These are phyloP conservation scores for Holothuria scabra DNA, from an alignment of 53 echinoderm and acorn worm species.

Conservation along the genomic window DNA sequence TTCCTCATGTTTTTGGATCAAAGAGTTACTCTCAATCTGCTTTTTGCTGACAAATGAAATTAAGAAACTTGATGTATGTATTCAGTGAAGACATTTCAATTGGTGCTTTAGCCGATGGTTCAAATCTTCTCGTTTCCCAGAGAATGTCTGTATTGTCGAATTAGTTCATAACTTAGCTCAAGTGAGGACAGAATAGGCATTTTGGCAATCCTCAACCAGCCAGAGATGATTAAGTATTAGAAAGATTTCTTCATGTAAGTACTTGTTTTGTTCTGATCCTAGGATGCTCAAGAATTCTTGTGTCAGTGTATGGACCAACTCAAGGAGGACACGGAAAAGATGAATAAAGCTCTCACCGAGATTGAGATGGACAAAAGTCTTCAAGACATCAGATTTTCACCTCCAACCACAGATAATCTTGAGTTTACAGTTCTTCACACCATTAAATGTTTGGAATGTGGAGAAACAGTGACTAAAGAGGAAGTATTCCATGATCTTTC, in stretches of 20 bases:
- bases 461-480: constrained; percentile 79
- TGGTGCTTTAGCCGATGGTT: no score
- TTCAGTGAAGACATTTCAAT: no score
- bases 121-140: no score
- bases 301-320: constrained; percentile 98
- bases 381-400: background rate
- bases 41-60: no score
- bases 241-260: background rate
- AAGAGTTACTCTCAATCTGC: no score
- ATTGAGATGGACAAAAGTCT: background rate
- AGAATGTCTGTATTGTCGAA: no score
- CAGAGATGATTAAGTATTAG: background rate
- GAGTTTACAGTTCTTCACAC: constrained; percentile 90
- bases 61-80: no score
- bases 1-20: no score
- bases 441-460: constrained; percentile 84
- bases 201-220: no score
- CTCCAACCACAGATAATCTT: constrained; percentile 63
- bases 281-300: constrained; percentile 99
- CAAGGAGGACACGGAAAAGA: constrained; percentile 83
- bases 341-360: constrained; percentile 64
- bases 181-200: no score
- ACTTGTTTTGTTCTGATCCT: background rate
- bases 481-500: constrained; percentile 90
- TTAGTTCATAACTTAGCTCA: no score